A percentile compares a stretch with the other conserved stretches of the same genome.
Conservation (phyloP, 1,140 invertebrate species). For the Spodoptera litura region DNA sequence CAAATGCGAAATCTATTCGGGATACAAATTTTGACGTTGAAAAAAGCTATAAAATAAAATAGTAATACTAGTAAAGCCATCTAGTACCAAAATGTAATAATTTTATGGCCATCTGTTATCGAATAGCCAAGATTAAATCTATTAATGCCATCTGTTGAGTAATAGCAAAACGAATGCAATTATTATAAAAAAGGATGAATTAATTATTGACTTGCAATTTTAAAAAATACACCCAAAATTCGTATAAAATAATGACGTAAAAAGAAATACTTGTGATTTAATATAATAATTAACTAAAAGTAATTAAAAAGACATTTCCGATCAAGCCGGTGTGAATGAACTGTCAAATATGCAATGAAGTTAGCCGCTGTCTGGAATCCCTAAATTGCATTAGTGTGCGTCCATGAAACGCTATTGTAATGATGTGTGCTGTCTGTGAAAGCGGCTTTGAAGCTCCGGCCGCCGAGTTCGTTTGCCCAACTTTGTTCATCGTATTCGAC, state of each 20-base stretch:
- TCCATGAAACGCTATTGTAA: constrained; percentile 56
- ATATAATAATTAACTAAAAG: background rate
- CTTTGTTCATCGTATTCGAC: constrained; percentile 47
- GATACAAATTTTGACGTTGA: too few species aligned
- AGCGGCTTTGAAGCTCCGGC: constrained; percentile 63
- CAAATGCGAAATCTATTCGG: too few species aligned
- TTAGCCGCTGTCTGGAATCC: constrained; percentile 75
- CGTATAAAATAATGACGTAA: background rate
- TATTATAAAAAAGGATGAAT: background rate
- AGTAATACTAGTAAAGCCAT: too few species aligned
- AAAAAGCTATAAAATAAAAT: too few species aligned
- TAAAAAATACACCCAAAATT: too few species aligned
- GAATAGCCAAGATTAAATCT: background rate
- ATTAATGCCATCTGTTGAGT: background rate
- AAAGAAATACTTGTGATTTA: background rate
- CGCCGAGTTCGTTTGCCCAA: constrained; percentile 52
- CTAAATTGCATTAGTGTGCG: constrained; percentile 48
- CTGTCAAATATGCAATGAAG: constrained; percentile 80
- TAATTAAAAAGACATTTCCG: constrained; percentile 41
- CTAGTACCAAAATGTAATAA: too few species aligned
- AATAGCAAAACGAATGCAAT: background rate
- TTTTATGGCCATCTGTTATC: background rate
- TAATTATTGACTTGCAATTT: background rate
- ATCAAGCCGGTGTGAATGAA: constrained; percentile 71
- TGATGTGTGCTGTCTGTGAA: constrained; percentile 70